Evolutionary conservation across 2,797 vertebrate species (phyloP).

Genomic region (Myotis planiceps): DNA sequence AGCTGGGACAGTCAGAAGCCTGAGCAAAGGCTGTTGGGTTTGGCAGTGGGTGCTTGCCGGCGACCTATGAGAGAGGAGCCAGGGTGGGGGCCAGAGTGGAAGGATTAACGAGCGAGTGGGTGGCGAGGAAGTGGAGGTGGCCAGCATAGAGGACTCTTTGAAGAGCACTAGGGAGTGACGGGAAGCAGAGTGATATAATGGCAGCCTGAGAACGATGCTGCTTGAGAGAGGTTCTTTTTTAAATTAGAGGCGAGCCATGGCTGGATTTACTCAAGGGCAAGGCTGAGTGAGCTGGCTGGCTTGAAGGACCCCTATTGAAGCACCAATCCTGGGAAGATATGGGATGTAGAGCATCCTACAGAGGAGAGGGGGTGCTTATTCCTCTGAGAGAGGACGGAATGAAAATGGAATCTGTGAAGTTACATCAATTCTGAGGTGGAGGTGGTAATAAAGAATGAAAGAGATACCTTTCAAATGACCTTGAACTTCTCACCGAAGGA

Average conservation of each 20-base stretch:
- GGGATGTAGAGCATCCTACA: background rate
- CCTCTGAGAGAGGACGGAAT: background rate
- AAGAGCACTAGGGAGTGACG: conserved; percentile 39
- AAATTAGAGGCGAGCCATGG: conserved; percentile 30
- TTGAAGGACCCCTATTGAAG: background rate
- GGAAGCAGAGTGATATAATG: conserved; percentile 66
- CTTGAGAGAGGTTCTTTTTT: conserved; percentile 19
- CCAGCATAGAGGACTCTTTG: conserved; percentile 70
- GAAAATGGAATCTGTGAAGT: background rate
- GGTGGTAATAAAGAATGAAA: background rate
- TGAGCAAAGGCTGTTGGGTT: conserved; percentile 63
- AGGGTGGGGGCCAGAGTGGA: conserved; percentile 42
- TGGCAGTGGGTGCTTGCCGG: conserved; percentile 71
- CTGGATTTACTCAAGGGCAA: conserved; percentile 22
- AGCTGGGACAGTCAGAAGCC: conserved; percentile 17
- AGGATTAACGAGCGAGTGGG: conserved; percentile 80
- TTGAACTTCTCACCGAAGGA: background rate
- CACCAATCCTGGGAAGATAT: background rate
- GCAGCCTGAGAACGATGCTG: conserved; percentile 44
- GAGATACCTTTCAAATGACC: background rate
- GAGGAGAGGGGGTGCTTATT: background rate
- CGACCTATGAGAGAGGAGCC: conserved; percentile 40
- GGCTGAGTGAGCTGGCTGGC: background rate
- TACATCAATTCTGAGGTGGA: background rate
- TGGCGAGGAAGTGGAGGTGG: conserved; percentile 67